These are phyloP conservation scores for Hoplostethus mediterraneus DNA, from an alignment of 2,797 vertebrate species.

Conservation along the genomic window DNA sequence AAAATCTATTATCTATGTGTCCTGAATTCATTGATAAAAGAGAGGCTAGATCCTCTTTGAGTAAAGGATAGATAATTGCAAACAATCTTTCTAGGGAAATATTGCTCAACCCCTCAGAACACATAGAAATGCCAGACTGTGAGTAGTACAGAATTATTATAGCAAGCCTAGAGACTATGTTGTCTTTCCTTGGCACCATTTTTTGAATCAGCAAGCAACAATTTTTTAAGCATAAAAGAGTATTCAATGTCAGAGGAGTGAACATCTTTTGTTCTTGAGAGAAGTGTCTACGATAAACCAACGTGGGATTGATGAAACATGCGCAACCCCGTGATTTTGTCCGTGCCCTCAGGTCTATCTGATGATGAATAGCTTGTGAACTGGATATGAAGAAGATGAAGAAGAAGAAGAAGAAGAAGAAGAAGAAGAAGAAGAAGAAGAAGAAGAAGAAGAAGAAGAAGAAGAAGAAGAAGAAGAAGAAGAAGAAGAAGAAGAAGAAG, in stretches of 20 bases:
- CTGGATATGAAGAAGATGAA: too few relatives aligned
- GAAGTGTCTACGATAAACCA: too few relatives aligned
- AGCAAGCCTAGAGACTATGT: background rate
- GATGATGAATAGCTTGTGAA: too few relatives aligned
- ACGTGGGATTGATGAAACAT: too few relatives aligned
- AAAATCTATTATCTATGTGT: constrained; percentile 28
- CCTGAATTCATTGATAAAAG: constrained; percentile 9
- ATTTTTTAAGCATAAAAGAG: constrained; percentile 28
- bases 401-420: too few relatives aligned
- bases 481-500: too few relatives aligned
- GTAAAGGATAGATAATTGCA: constrained; percentile 9
- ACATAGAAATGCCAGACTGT: background rate
- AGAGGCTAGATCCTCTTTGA: constrained; percentile 16
- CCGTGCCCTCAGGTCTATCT: too few relatives aligned
- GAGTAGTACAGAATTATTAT: background rate
- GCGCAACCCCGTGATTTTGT: too few relatives aligned
- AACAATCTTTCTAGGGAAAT: background rate
- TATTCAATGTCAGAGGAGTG: constrained; percentile 1
- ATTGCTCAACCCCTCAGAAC: background rate
- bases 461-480: too few relatives aligned
- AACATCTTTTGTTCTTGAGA: background rate
- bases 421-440: too few relatives aligned
- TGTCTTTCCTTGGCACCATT: constrained; percentile 20
- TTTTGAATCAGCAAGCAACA: constrained; percentile 11
- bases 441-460: too few relatives aligned